Percentiles rank a stretch among this genome's conserved stretches.
phyloP scores from a whole-genome alignment of 2,888 invertebrate genomes.

The Cerceris rybyensis region DNA sequence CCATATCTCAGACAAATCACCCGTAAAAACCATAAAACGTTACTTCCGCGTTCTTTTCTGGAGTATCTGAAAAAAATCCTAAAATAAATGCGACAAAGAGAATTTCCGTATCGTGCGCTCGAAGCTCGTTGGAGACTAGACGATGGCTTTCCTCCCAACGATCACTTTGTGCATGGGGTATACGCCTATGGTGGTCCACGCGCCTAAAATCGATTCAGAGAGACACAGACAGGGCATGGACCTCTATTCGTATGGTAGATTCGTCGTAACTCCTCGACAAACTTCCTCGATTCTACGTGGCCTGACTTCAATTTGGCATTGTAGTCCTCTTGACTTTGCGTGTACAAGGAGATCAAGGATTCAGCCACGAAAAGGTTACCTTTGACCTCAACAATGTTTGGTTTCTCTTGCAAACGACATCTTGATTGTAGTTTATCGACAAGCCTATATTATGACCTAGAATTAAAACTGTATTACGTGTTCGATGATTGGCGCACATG shows the following conservation, averaged over 20 bases:
- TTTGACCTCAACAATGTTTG: no score
- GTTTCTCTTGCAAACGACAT: no score
- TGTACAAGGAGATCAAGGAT: background rate
- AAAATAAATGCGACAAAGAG: slow-evolving; percentile 1
- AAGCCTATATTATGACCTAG: no score
- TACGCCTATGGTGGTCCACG: slow-evolving; percentile 74
- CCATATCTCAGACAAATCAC: no score
- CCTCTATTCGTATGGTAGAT: slow-evolving; percentile 68
- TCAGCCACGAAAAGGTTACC: no score
- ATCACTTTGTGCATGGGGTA: slow-evolving; percentile 40
- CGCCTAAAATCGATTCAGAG: slow-evolving; percentile 78
- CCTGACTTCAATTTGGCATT: background rate
- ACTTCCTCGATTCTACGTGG: background rate
- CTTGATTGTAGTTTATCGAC: no score
- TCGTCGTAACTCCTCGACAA: slow-evolving; percentile 65
- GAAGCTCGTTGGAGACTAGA: slow-evolving; percentile 11
- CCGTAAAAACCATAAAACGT: no score
- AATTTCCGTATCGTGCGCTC: slow-evolving; percentile 19
- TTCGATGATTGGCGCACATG: no score
- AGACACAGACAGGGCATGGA: slow-evolving; percentile 75
- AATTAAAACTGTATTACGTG: no score
- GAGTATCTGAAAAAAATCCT: background rate
- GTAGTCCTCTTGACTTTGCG: background rate
- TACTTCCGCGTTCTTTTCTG: no score
- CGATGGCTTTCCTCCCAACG: slow-evolving; percentile 25